Conservation (phyloP, 2,113 vertebrate species). For the Thunnus maccoyii region DNA sequence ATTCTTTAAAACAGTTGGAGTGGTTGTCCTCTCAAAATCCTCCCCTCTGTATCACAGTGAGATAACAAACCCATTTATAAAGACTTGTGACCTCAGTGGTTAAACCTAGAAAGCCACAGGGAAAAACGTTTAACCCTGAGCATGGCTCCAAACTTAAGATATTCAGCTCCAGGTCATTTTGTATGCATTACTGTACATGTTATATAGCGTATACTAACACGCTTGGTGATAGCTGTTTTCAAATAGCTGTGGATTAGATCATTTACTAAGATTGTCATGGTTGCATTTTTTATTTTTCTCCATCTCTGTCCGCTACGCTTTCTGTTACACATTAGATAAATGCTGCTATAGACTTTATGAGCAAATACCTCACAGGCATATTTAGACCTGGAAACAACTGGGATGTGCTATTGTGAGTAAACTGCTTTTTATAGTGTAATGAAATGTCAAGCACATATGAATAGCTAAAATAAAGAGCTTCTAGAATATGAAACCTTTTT, state of each 20-base stretch:
- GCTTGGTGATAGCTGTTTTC: slow-evolving; percentile 21
- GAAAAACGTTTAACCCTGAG: slow-evolving; percentile 33
- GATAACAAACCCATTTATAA: slow-evolving; percentile 63
- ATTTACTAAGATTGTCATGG: slow-evolving; percentile 21
- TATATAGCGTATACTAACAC: slow-evolving; percentile 1
- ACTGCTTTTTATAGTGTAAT: slow-evolving; percentile 71
- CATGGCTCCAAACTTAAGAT: slow-evolving; percentile 15
- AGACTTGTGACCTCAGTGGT: slow-evolving; percentile 44
- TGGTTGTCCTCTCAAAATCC: slow-evolving; percentile 58
- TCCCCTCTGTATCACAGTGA: slow-evolving; percentile 42
- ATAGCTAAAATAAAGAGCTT: slow-evolving; percentile 74
- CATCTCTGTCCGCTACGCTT: not conserved
- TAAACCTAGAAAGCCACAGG: slow-evolving; percentile 44
- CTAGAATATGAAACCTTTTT: slow-evolving; percentile 76
- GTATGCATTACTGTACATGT: slow-evolving; percentile 23
- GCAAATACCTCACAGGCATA: slow-evolving; percentile 38
- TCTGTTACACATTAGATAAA: slow-evolving; percentile 32
- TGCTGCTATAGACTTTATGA: slow-evolving; percentile 7
- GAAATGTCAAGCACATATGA: slow-evolving; percentile 56
- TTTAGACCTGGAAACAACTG: slow-evolving; percentile 70
- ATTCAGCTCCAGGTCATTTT: slow-evolving; percentile 32
- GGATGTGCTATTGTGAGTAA: slow-evolving; percentile 72
- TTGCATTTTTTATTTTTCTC: slow-evolving; percentile 17
- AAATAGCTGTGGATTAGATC: slow-evolving; percentile 44
- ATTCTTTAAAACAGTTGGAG: slow-evolving; percentile 58